A percentile compares a stretch with the other conserved stretches of the same genome.
phyloP scores from a whole-genome alignment of 2,797 vertebrate genomes.

The Enoplosus armatus region DNA sequence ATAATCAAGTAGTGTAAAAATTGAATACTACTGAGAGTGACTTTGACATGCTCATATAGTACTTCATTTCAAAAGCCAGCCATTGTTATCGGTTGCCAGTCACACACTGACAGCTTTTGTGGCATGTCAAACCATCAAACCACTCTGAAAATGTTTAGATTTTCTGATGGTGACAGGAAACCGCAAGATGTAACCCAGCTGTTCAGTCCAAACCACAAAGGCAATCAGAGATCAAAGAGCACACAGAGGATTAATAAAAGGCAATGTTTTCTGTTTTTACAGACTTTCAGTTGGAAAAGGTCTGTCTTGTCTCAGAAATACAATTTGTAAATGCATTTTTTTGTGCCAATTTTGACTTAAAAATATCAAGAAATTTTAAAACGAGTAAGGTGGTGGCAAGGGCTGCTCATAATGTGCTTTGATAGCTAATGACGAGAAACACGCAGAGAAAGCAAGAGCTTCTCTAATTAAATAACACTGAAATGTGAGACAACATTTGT shows the following conservation, averaged over 20 bases:
- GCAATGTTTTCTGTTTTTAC: neutral
- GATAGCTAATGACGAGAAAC: neutral
- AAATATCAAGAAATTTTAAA: neutral
- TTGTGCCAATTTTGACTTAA: neutral
- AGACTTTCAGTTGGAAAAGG: neutral
- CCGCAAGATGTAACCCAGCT: conserved; percentile 5
- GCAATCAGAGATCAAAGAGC: conserved; percentile 5
- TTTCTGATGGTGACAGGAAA: conserved; percentile 14
- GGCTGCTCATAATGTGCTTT: neutral
- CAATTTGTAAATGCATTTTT: neutral
- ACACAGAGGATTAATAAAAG: neutral
- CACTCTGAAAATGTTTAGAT: conserved; percentile 40
- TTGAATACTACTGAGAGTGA: conserved; percentile 37
- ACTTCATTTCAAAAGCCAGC: conserved; percentile 45
- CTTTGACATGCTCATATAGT: conserved; percentile 49
- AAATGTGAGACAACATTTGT: conserved; percentile 2
- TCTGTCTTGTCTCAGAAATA: neutral
- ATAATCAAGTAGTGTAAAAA: conserved; percentile 34
- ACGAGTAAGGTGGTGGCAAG: neutral
- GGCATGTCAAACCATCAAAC: conserved; percentile 52
- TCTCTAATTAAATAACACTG: neutral
- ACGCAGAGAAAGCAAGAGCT: neutral
- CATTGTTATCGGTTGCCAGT: conserved; percentile 55
- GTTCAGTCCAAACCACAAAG: conserved; percentile 20
- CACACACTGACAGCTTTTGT: conserved; percentile 53